Percentiles rank a stretch among this genome's conserved stretches.
phyloP scores from a whole-genome alignment of 2,888 invertebrate species.

The Calameuta idolon region DNA sequence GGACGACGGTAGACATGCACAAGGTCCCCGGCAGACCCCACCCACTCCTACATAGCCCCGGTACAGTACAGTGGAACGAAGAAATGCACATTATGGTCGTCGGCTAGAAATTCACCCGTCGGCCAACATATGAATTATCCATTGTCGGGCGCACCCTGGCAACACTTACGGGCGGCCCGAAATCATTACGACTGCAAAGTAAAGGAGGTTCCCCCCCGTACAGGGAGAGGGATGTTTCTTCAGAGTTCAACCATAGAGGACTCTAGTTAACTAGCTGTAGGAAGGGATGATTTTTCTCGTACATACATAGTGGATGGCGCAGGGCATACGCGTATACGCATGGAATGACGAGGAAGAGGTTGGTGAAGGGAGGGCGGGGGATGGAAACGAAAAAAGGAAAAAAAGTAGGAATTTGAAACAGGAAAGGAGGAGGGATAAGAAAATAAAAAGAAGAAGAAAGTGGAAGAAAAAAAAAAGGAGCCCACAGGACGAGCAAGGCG shows the following conservation, averaged over 20 bases:
- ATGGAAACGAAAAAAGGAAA: neutral
- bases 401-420: constrained; percentile 15
- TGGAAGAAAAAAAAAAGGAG: constrained; percentile 22
- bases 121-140: neutral
- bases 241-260: neutral
- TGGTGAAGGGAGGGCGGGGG: neutral
- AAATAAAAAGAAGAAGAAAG: constrained; percentile 23
- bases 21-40: neutral
- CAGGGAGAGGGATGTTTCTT: neutral
- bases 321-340: neutral
- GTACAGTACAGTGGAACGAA: neutral
- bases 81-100: neutral
- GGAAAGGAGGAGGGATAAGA: constrained; percentile 14
- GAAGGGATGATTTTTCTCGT: neutral
- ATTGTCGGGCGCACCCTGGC: neutral
- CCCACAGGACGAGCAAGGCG: constrained; percentile 40
- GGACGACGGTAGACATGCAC: neutral
- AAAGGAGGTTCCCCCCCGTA: neutral
- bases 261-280: neutral
- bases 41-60: neutral
- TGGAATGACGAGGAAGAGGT: constrained; percentile 8
- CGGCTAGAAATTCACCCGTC: neutral
- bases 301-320: neutral
- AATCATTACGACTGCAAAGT: neutral
- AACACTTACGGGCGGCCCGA: neutral